These are phyloP conservation scores for Sclerurus mexicanus DNA, from an alignment of 2,113 vertebrate species.

Conservation along the genomic window DNA sequence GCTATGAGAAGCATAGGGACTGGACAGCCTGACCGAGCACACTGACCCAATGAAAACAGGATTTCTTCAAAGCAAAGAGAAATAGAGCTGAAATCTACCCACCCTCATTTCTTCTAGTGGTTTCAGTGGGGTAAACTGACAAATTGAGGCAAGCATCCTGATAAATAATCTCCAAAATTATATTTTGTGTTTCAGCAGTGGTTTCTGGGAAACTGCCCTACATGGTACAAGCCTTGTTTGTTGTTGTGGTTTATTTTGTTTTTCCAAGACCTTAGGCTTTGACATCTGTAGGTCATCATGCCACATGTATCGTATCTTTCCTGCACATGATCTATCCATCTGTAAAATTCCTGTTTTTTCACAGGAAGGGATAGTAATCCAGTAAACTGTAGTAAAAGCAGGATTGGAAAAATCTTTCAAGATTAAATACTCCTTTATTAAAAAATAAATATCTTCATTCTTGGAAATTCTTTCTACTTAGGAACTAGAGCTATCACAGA, in stretches of 20 bases:
- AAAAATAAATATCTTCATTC: background rate
- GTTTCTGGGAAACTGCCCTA: background rate
- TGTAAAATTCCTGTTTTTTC: background rate
- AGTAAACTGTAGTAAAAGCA: conserved; percentile 9
- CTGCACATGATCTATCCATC: background rate
- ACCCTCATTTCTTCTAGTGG: background rate
- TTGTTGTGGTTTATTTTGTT: background rate
- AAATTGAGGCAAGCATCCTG: background rate
- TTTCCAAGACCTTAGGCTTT: background rate
- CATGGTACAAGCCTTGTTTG: background rate
- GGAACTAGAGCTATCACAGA: background rate
- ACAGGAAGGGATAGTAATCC: background rate
- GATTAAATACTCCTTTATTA: background rate
- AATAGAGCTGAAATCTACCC: background rate
- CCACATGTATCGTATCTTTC: background rate
- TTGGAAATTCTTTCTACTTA: background rate
- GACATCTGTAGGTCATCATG: background rate
- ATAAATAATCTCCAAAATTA: background rate
- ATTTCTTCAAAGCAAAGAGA: background rate
- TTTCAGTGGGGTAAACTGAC: background rate
- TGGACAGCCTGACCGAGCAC: background rate
- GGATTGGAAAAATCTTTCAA: background rate
- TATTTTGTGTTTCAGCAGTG: background rate
- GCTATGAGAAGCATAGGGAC: rapidly evolving
- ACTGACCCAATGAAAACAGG: background rate